These are phyloP conservation scores for Xestia sexstrigata DNA, from an alignment of 2,888 invertebrate genomes.

Conservation along the genomic window DNA sequence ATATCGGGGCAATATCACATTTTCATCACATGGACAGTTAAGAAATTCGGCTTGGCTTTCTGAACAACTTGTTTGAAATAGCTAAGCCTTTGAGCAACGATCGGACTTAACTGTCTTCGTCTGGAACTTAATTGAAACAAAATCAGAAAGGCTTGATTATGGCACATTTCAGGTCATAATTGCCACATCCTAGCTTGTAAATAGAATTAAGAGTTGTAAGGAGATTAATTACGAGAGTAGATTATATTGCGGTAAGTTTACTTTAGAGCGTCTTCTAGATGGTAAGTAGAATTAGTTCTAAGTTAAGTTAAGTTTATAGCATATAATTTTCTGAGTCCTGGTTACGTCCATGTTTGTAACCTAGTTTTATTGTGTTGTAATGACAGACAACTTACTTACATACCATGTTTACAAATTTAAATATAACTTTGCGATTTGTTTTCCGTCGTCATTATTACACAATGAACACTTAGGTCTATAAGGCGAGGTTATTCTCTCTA, in stretches of 20 bases:
- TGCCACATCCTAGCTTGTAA: background rate
- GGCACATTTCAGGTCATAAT: background rate
- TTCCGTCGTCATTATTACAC: background rate
- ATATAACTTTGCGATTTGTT: background rate
- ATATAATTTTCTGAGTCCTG: background rate
- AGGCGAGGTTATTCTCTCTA: slow-evolving; percentile 21
- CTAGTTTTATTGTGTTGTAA: slow-evolving; percentile 2
- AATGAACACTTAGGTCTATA: slow-evolving; percentile 18
- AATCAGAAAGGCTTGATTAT: background rate
- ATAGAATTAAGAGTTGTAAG: background rate
- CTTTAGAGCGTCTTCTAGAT: background rate
- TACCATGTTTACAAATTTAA: background rate
- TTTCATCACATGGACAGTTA: background rate
- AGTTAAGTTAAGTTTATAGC: background rate
- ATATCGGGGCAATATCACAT: background rate
- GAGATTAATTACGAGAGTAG: background rate
- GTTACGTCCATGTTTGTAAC: background rate
- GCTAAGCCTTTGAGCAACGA: background rate
- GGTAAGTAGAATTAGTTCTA: slow-evolving; percentile 7
- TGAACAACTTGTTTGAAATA: background rate
- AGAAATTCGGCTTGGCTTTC: background rate
- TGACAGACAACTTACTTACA: no score
- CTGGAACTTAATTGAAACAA: background rate
- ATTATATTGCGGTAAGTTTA: background rate
- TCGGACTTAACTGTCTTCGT: background rate